phyloP scores from a whole-genome alignment of 2,113 vertebrate species.

The Chamaea fasciata region DNA sequence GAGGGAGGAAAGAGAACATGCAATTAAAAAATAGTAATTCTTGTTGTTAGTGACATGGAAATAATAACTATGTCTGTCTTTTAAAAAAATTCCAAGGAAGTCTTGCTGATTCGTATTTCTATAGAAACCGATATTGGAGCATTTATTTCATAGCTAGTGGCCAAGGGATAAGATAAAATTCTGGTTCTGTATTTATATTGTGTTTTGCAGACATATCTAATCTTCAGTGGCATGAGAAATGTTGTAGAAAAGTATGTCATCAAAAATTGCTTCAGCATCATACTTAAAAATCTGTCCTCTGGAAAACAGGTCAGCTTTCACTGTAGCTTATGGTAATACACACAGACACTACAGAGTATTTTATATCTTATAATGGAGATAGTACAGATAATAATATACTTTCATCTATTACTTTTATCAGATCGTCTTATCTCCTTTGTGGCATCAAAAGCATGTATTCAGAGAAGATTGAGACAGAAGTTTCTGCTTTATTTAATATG shows the following conservation, averaged over 20 bases:
- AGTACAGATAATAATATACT: constrained; percentile 49
- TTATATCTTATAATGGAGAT: constrained; percentile 53
- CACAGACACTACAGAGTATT: constrained; percentile 3
- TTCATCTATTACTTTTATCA: constrained; percentile 64
- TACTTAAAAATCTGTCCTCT: constrained; percentile 63
- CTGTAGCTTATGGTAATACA: constrained; percentile 49
- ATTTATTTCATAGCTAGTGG: constrained; percentile 54
- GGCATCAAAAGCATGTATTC: constrained; percentile 53
- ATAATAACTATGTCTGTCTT: background rate
- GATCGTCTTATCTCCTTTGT: constrained; percentile 32
- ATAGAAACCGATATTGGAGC: constrained; percentile 40
- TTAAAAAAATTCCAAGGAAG: background rate
- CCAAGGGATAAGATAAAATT: constrained; percentile 62
- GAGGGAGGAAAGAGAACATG: background rate
- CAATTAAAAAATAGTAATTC: constrained; percentile 39
- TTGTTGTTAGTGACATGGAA: background rate
- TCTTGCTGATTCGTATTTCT: constrained; percentile 20
- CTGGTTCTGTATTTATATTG: constrained; percentile 60
- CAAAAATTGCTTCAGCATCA: constrained; percentile 64
- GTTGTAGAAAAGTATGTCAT: constrained; percentile 41
- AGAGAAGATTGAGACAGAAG: constrained; percentile 42
- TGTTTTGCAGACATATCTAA: constrained; percentile 64
- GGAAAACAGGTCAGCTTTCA: constrained; percentile 64
- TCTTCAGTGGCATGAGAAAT: constrained; percentile 63
- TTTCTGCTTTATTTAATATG: constrained; percentile 8